Base-by-base conservation (phyloP, 2,888 invertebrate genomes). In the Dasypolia templi region DNA sequence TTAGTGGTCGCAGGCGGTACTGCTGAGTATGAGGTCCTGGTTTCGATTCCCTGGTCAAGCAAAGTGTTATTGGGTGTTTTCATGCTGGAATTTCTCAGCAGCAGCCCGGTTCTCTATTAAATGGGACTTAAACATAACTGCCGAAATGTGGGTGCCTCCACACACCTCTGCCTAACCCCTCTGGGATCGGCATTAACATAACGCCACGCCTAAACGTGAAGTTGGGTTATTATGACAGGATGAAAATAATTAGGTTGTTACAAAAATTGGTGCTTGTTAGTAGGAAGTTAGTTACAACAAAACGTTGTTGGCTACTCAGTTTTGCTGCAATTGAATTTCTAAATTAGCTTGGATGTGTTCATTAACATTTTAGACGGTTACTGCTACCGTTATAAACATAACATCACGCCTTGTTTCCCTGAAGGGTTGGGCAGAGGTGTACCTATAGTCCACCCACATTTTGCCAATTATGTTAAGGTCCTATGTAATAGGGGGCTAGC, bases 321-420 rank as follows among this genome's bases (percentile, higher is more conserved):
- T 79, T 19, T 26, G 17, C 42, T 22, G 26, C 53, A 78, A 62
- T 49, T 42, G n/a, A 32, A 69, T 49, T 78, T 46, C 2, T 1
- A 69, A 68, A 46, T 61, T 53, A n/a, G 39, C 26, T 78, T 19
- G 46, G 11, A 32, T 62, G 26, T 77, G 35, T 35, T 55, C 1
- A 49, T 61, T 70, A 42, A 11, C 64, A 42, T 49, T 56, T 42
- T 63, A 17, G 14, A n/a, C n/a, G 22, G 5, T 14, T 39, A 39
- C 46, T 49, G 17, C 14, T 49, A n/a, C n/a, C n/a, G n/a, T n/a
- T n/a, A n/a, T n/a, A n/a, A n/a, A n/a, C n/a, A n/a, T n/a, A n/a
- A n/a, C n/a, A n/a, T n/a, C n/a, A n/a, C n/a, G n/a, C n/a, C n/a
- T n/a, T n/a, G n/a, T n/a, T n/a, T n/a, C n/a, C n/a, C n/a, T n/a